Evolutionary conservation across 1,140 invertebrate genomes (phyloP).

Genomic region (Zophobas morio): DNA sequence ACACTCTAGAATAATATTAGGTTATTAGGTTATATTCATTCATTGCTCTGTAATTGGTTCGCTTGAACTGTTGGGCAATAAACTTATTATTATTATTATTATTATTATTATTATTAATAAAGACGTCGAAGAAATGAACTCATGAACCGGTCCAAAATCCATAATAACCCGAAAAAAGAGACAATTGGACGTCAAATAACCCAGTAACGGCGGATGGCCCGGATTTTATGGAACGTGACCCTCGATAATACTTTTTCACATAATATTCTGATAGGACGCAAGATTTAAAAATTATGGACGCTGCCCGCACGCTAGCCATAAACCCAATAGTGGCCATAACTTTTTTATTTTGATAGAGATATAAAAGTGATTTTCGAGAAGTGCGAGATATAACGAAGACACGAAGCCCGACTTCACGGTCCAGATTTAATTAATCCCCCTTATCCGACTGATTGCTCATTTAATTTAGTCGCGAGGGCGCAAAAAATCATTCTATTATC

Average conservation of each 20-base stretch:
- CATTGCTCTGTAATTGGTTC: too few species aligned
- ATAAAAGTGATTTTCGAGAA: conserved; percentile 37
- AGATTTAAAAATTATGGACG: conserved; percentile 36
- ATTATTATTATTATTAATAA: too few species aligned
- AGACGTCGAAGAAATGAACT: too few species aligned
- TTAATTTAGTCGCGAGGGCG: background rate
- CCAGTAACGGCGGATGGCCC: conserved; percentile 10
- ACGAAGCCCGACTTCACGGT: background rate
- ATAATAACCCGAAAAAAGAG: conserved; percentile 17
- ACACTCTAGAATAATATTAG: too few species aligned
- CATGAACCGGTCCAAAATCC: too few species aligned
- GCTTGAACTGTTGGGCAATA: too few species aligned
- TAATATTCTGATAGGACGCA: conserved; percentile 27
- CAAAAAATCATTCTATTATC: background rate
- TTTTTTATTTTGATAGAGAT: conserved; percentile 20
- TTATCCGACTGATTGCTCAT: conserved; percentile 11
- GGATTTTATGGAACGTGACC: conserved; percentile 38
- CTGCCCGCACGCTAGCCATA: conserved; percentile 5
- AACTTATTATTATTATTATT: too few species aligned
- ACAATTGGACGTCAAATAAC: conserved; percentile 37
- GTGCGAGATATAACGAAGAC: conserved; percentile 8
- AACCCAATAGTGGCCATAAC: conserved; percentile 22
- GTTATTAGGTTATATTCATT: too few species aligned
- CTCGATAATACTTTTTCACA: conserved; percentile 39
- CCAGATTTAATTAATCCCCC: conserved; percentile 7